Evolutionary conservation across 2,113 vertebrate species (phyloP).

Genomic region (Delphinapterus leucas): DNA sequence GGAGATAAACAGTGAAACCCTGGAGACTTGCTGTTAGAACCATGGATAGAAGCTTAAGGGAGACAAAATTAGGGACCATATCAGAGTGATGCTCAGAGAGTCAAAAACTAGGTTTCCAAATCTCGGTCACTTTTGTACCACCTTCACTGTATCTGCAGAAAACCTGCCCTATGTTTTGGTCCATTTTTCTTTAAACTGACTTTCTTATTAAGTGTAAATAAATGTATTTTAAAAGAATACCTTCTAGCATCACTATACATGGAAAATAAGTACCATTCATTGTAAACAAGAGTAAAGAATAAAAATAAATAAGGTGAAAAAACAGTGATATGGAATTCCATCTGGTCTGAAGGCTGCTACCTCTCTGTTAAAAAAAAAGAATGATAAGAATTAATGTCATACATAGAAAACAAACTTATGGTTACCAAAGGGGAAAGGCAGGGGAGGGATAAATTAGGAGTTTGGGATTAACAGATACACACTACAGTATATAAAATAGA

Average conservation of each 20-base stretch:
- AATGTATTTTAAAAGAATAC: background rate
- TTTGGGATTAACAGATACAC: too few species aligned
- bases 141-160: background rate
- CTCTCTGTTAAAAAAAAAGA: background rate
- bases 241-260: background rate
- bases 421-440: too few species aligned
- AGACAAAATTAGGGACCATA: background rate
- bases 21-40: background rate
- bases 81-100: background rate
- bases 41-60: fast-evolving
- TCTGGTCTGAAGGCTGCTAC: background rate
- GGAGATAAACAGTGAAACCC: background rate
- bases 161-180: background rate
- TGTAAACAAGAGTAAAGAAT: background rate
- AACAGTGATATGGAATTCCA: background rate
- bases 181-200: background rate
- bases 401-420: too few species aligned
- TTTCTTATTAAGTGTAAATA: background rate
- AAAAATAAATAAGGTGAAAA: background rate
- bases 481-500: too few species aligned
- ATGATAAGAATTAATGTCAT: too few species aligned
- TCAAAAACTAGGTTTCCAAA: background rate
- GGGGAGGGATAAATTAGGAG: too few species aligned
- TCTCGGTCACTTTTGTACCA: background rate
- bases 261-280: background rate